Percentiles rank a stretch among this genome's conserved stretches.
These are phyloP conservation scores for Branchipolynoe longqiensis DNA, from an alignment of 2,888 invertebrate species.

Conservation along the genomic window DNA sequence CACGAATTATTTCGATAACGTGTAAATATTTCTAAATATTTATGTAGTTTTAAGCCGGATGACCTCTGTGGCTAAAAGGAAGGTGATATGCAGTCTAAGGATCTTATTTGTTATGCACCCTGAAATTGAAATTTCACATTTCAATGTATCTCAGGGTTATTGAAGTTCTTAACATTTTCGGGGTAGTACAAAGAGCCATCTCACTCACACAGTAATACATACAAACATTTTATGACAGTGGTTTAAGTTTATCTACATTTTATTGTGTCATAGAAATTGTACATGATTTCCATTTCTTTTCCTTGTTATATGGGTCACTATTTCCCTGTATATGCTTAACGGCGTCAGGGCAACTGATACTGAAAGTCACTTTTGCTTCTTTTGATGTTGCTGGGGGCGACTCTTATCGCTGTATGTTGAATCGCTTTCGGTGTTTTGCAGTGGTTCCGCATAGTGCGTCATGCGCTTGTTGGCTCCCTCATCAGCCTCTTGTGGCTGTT, in stretches of 20 bases:
- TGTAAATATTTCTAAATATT: too few species aligned
- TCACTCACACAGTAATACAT: too few species aligned
- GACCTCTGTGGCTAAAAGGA: too few species aligned
- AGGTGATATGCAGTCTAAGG: too few species aligned
- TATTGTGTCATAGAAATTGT: not conserved
- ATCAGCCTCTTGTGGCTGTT: constrained; percentile 83
- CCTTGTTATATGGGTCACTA: not conserved
- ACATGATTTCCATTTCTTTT: not conserved
- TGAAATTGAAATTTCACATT: too few species aligned
- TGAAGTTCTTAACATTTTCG: too few species aligned
- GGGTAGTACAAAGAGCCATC: too few species aligned
- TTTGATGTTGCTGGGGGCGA: not conserved
- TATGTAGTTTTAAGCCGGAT: too few species aligned
- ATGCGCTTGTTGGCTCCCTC: constrained; percentile 80
- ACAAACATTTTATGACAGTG: too few species aligned
- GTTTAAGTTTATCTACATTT: not conserved
- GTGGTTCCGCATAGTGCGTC: constrained; percentile 81
- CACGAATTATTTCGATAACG: not conserved
- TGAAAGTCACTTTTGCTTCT: not conserved
- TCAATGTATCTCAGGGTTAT: too few species aligned
- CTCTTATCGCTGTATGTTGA: not conserved
- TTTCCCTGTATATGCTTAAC: not conserved
- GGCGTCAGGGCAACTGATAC: not conserved
- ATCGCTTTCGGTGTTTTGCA: constrained; percentile 64
- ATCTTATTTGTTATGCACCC: too few species aligned